Evolutionary conservation across 2,797 vertebrate genomes (phyloP).

Genomic region (Lithobates pipiens): DNA sequence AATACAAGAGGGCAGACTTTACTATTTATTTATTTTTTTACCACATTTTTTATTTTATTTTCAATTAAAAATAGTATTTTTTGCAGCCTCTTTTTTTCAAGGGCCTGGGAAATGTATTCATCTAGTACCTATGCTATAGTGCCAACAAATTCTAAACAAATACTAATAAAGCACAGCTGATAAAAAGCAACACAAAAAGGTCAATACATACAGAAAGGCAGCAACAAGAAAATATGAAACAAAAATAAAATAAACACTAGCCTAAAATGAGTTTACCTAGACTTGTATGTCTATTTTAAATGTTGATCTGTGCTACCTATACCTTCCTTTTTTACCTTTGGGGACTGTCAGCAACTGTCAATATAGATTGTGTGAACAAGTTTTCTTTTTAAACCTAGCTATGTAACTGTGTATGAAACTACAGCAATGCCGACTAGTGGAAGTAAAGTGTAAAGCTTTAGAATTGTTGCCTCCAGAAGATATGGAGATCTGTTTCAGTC

Average conservation of each 20-base stretch:
- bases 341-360: background rate
- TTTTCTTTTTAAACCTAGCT: background rate
- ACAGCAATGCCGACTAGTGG: background rate
- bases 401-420: background rate
- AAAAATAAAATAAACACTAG: background rate
- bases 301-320: background rate
- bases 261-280: background rate
- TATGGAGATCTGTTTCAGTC: background rate
- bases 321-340: background rate
- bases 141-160: background rate
- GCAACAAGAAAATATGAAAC: background rate
- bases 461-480: background rate
- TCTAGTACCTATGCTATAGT: background rate
- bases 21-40: background rate
- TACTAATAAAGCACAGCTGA: background rate
- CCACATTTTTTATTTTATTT: background rate
- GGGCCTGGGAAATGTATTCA: background rate
- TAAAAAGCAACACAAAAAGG: background rate
- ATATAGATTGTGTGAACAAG: background rate
- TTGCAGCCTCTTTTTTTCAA: background rate
- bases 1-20: background rate
- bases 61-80: background rate
- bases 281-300: background rate
- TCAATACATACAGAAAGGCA: no score
- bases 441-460: background rate